Conservation (phyloP, 2,797 vertebrate species). For the Spatula versicolor region DNA sequence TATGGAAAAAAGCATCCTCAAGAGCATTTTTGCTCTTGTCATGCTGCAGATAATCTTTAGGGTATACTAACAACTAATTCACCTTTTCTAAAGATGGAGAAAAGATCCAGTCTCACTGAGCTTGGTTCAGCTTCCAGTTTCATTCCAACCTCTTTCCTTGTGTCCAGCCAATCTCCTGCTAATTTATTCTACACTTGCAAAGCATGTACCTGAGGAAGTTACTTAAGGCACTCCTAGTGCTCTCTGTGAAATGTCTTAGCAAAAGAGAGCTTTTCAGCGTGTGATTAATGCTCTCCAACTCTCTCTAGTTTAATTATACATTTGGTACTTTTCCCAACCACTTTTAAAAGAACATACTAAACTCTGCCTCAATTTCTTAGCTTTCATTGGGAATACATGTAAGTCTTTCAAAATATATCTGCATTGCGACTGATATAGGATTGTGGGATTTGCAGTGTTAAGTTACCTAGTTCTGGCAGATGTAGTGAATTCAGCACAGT, state of each 20-base stretch:
- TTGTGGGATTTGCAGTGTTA: not conserved
- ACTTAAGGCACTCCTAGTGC: not conserved
- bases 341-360: not conserved
- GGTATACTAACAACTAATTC: not conserved
- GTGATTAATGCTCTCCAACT: slow-evolving; percentile 43
- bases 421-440: not conserved
- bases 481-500: not conserved
- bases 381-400: not conserved
- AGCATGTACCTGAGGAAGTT: slow-evolving; percentile 10
- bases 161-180: not conserved
- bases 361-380: not conserved
- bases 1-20: not conserved
- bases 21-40: not conserved
- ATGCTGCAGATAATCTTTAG: not conserved
- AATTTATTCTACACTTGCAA: not conserved
- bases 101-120: not conserved
- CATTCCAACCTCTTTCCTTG: not conserved
- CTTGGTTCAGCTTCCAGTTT: not conserved
- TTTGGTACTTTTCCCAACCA: slow-evolving; percentile 19
- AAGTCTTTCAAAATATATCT: not conserved
- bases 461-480: not conserved
- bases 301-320: slow-evolving; percentile 38
- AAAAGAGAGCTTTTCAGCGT: slow-evolving; percentile 12
- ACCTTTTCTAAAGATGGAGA: not conserved
- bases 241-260: slow-evolving; percentile 31